These are phyloP conservation scores for Phlogophora meticulosa DNA, from an alignment of 2,888 invertebrate genomes.

Conservation along the genomic window DNA sequence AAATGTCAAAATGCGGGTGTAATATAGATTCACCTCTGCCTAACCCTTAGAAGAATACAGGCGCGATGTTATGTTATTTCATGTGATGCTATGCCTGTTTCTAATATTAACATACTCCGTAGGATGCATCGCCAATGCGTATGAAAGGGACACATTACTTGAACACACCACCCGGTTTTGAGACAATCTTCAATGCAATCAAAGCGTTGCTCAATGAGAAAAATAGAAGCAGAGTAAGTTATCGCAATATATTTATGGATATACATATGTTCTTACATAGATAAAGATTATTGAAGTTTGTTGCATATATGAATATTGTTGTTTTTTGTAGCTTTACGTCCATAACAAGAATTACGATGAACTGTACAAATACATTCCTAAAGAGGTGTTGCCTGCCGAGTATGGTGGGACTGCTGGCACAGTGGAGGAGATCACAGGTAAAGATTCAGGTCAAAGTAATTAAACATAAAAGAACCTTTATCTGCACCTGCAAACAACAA, in stretches of 20 bases:
- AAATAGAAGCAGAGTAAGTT: constrained; percentile 89
- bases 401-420: constrained; percentile 92
- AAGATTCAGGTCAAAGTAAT: not conserved
- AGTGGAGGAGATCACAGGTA: constrained; percentile 83
- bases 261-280: too few relatives aligned
- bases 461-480: not conserved
- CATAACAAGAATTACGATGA: constrained; percentile 90
- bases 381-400: constrained; percentile 91
- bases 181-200: constrained; percentile 89
- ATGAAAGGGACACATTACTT: constrained; percentile 91
- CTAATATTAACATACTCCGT: constrained; percentile 65
- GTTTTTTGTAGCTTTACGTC: constrained; percentile 85
- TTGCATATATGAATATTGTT: too few relatives aligned
- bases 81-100: too few relatives aligned
- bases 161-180: constrained; percentile 90
- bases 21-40: too few relatives aligned
- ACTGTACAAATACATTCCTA: constrained; percentile 91
- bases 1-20: too few relatives aligned
- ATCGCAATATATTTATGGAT: too few relatives aligned
- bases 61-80: too few relatives aligned
- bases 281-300: too few relatives aligned
- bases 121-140: constrained; percentile 91
- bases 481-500: not conserved
- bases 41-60: too few relatives aligned
- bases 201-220: constrained; percentile 91